Conservation (phyloP, 2,797 vertebrate genomes). For the Chloroceryle inda region DNA sequence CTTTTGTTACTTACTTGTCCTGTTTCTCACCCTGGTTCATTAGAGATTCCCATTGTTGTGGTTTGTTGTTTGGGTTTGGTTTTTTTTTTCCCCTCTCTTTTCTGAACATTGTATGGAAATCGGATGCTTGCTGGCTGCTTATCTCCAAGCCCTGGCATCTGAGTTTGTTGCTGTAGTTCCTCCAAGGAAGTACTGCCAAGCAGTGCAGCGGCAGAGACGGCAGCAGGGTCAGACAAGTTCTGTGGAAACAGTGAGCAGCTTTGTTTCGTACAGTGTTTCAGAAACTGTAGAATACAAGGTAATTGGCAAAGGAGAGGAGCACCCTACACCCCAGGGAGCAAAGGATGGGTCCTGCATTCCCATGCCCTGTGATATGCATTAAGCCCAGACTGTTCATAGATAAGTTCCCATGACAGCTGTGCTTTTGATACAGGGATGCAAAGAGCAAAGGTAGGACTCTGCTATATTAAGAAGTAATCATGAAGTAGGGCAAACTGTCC, state of each 20-base stretch:
- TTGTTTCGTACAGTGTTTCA: not conserved
- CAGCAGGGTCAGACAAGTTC: conserved; percentile 33
- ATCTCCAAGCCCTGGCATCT: conserved; percentile 56
- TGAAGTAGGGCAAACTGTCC: not conserved
- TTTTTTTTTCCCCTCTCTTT: not conserved
- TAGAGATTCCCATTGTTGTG: conserved; percentile 39
- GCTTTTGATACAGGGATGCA: not conserved
- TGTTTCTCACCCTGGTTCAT: conserved; percentile 44
- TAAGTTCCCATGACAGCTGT: not conserved
- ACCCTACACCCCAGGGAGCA: not conserved
- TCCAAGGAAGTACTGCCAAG: conserved; percentile 53
- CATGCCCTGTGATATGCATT: fast-evolving
- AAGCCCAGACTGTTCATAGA: not conserved
- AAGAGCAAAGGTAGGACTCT: not conserved
- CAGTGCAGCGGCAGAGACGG: not conserved
- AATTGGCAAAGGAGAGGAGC: not conserved
- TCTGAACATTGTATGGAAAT: conserved; percentile 52
- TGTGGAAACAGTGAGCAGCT: not conserved
- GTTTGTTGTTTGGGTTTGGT: not conserved
- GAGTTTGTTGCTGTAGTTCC: conserved; percentile 66
- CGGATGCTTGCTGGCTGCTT: conserved; percentile 42
- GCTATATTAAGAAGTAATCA: not conserved
- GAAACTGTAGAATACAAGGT: not conserved
- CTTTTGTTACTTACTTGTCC: conserved; percentile 34
- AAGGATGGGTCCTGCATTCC: not conserved